Evolutionary conservation across 2,797 vertebrate genomes (phyloP).

Genomic region (Smutsia gigantea): DNA sequence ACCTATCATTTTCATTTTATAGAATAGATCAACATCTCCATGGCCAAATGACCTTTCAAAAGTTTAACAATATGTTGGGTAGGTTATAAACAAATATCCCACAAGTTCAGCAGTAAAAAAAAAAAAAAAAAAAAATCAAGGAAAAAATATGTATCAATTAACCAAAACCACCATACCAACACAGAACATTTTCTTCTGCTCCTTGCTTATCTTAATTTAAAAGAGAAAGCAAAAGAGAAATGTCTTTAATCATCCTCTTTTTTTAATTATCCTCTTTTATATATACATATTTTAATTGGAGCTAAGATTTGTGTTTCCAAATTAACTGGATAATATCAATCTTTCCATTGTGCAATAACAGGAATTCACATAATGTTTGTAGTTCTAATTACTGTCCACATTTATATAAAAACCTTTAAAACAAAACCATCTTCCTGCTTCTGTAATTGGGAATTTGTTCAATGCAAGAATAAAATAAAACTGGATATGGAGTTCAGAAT

Average conservation of each 20-base stretch:
- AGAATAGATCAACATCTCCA: constrained; percentile 24
- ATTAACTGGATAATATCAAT: background rate
- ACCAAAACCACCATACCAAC: background rate
- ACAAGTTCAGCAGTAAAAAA: constrained; percentile 43
- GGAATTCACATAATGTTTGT: background rate
- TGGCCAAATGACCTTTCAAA: constrained; percentile 57
- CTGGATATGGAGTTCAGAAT: background rate
- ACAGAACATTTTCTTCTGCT: background rate
- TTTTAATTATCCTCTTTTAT: background rate
- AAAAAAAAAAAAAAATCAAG: background rate
- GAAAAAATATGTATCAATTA: constrained; percentile 21
- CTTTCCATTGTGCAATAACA: background rate
- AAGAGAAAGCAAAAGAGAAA: constrained; percentile 38
- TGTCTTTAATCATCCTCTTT: background rate
- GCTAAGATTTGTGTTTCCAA: background rate
- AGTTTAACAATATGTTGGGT: constrained; percentile 12
- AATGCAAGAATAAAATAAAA: background rate
- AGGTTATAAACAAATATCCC: constrained; percentile 49
- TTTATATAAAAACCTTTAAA: background rate
- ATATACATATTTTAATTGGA: background rate
- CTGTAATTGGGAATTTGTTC: background rate
- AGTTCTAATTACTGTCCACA: background rate
- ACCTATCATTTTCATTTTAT: constrained; percentile 69
- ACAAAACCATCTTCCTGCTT: background rate
- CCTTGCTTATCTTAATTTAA: background rate